Percentiles rank a stretch among this genome's conserved stretches.
Conservation (phyloP, 2,797 vertebrate species). For the Poecilia picta region DNA sequence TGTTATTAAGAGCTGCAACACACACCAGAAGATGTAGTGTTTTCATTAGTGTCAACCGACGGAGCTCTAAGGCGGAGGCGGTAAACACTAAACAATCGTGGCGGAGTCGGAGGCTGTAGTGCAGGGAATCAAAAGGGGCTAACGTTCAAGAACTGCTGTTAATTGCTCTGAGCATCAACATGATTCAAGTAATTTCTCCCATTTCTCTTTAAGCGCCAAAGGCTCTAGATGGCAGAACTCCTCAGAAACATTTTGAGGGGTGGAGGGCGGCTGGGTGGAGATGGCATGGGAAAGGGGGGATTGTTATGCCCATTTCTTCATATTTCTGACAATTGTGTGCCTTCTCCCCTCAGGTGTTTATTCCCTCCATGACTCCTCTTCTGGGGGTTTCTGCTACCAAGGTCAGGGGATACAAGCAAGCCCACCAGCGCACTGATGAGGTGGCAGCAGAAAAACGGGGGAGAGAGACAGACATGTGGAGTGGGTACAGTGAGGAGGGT, state of each 20-base stretch:
- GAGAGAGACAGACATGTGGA: constrained; percentile 51
- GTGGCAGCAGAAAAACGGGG: constrained; percentile 59
- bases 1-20: constrained; percentile 81
- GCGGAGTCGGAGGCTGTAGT: constrained; percentile 57
- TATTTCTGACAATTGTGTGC: constrained; percentile 62
- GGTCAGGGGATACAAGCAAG: constrained; percentile 99
- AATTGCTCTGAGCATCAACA: constrained; percentile 92
- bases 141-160: constrained; percentile 91
- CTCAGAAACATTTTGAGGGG: constrained; percentile 54
- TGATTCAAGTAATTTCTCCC: constrained; percentile 91
- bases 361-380: constrained; percentile 71
- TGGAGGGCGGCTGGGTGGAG: not conserved
- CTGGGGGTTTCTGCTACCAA: constrained; percentile 93
- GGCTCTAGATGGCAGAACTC: constrained; percentile 68
- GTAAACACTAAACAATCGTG: constrained; percentile 87
- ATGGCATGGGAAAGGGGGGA: constrained; percentile 17
- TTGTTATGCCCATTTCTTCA: constrained; percentile 61
- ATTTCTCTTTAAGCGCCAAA: constrained; percentile 83
- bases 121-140: constrained; percentile 75
- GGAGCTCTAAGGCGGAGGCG: constrained; percentile 80
- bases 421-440: constrained; percentile 95
- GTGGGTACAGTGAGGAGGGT: constrained; percentile 55
- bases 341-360: constrained; percentile 71
- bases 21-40: constrained; percentile 66
- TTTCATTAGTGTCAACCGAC: constrained; percentile 79